Evolutionary conservation across 2,113 vertebrate genomes (phyloP).

Genomic region (Nasalis larvatus): DNA sequence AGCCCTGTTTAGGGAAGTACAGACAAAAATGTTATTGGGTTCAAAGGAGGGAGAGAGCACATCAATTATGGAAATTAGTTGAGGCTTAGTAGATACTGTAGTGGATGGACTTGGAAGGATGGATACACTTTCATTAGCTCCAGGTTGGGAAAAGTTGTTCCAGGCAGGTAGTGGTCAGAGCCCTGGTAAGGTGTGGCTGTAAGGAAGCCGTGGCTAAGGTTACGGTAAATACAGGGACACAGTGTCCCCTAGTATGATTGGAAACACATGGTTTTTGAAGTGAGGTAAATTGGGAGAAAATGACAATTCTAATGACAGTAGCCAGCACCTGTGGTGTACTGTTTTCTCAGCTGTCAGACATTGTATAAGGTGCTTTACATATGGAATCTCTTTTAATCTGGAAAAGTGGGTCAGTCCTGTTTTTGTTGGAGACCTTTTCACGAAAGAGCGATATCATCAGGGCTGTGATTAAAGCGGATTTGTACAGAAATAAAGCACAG

Average conservation of each 20-base stretch:
- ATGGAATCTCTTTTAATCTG: not conserved
- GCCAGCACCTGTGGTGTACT: not conserved
- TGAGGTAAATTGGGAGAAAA: not conserved
- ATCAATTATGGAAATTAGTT: no score
- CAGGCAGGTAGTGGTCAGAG: not conserved
- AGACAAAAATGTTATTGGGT: not conserved
- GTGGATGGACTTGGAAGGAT: not conserved
- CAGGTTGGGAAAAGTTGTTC: not conserved
- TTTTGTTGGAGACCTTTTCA: not conserved
- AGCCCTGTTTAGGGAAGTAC: not conserved
- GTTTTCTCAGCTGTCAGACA: not conserved
- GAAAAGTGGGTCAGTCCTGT: not conserved
- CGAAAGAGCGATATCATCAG: not conserved
- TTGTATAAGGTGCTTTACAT: not conserved
- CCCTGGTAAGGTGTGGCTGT: not conserved
- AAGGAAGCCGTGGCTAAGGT: not conserved
- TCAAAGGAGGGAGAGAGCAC: not conserved
- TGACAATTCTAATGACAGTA: not conserved
- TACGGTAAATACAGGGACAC: not conserved
- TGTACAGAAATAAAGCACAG: not conserved
- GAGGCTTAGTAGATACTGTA: not conserved
- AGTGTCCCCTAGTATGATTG: not conserved
- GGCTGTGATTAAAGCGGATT: not conserved
- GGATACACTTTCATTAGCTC: not conserved
- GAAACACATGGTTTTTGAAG: constrained; percentile 32